phyloP scores from a whole-genome alignment of 2,888 invertebrate genomes.

The Cryptocephalus primarius region DNA sequence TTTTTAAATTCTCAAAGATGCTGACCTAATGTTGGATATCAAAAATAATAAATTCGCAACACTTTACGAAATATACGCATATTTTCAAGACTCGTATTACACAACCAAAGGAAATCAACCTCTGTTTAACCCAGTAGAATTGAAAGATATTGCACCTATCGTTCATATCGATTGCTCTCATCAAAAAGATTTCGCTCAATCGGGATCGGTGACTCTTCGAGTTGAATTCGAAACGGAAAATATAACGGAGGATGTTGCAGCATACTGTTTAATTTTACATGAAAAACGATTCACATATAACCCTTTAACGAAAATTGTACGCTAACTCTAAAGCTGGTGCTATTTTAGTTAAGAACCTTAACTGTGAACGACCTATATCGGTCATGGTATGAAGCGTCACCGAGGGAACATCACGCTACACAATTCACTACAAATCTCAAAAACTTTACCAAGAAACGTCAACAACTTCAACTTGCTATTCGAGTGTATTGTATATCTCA shows the following conservation, averaged over 20 bases:
- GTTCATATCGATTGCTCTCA: slow-evolving; percentile 2
- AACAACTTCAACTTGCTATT: no score
- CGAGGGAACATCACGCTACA: no score
- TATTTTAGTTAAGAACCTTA: no score
- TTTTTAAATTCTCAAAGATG: slow-evolving; percentile 6
- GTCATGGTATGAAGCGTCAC: no score
- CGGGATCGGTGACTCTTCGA: slow-evolving; percentile 2
- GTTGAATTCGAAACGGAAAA: slow-evolving; percentile 6
- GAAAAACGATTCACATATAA: background rate
- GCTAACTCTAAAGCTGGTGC: background rate
- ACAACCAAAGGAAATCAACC: slow-evolving; percentile 1
- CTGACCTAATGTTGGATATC: slow-evolving; percentile 1
- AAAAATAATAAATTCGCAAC: slow-evolving; percentile 2
- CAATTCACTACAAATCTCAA: no score
- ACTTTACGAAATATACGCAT: slow-evolving; percentile 9
- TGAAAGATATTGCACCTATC: slow-evolving; percentile 1
- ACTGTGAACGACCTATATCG: no score
- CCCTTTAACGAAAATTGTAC: slow-evolving; percentile 1
- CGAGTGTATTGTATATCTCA: no score
- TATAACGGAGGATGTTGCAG: slow-evolving; percentile 1
- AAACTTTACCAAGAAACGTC: no score
- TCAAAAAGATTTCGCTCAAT: slow-evolving; percentile 3
- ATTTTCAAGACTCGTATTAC: slow-evolving; percentile 6
- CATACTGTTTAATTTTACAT: slow-evolving; percentile 7
- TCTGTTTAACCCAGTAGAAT: slow-evolving; percentile 2